These are phyloP conservation scores for Brachionus asplanchnoidis DNA, from an alignment of 1,140 invertebrate species.

Conservation along the genomic window DNA sequence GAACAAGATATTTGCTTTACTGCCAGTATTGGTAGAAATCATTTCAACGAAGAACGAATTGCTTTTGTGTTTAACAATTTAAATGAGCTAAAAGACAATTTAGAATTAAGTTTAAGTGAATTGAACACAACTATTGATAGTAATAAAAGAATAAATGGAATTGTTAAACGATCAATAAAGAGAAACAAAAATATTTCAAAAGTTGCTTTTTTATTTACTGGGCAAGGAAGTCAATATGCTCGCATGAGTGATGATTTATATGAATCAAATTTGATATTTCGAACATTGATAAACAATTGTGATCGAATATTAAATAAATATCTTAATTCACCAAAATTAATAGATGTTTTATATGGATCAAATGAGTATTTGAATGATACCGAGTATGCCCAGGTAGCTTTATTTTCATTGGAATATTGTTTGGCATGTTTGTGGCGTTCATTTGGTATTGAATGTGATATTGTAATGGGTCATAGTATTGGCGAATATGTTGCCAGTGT, in stretches of 20 bases:
- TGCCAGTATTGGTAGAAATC: background rate
- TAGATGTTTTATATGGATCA: background rate
- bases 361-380: background rate
- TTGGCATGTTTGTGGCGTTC: background rate
- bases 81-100: background rate
- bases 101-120: background rate
- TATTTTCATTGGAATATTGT: background rate
- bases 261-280: background rate
- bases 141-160: background rate
- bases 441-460: background rate
- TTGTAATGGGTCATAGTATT: background rate
- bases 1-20: background rate
- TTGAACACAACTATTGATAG: background rate
- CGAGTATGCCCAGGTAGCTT: background rate
- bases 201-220: background rate
- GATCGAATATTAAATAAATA: background rate
- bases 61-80: background rate
- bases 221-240: constrained; percentile 8
- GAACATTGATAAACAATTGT: background rate
- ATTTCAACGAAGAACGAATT: background rate
- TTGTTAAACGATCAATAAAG: background rate
- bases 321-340: background rate
- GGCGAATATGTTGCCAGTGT: constrained; percentile 1
- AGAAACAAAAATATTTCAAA: background rate
- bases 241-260: background rate